Evolutionary conservation across 2,797 vertebrate genomes (phyloP).

Genomic region (Chelon auratus): DNA sequence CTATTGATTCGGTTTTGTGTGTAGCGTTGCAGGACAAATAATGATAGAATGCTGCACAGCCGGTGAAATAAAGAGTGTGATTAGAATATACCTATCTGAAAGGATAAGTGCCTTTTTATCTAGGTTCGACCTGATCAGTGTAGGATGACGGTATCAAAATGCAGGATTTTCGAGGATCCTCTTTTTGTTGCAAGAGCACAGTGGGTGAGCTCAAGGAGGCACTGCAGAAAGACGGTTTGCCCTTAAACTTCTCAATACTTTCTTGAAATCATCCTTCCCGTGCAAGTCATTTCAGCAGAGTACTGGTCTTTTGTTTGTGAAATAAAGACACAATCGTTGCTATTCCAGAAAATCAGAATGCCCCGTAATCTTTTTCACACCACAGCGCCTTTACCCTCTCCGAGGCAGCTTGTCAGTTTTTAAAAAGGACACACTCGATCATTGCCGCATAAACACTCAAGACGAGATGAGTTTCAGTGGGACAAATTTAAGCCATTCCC

Average conservation of each 20-base stretch:
- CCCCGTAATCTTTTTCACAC: slow-evolving; percentile 66
- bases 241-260: slow-evolving; percentile 43
- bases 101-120: slow-evolving; percentile 40
- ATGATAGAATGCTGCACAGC: slow-evolving; percentile 61
- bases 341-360: slow-evolving; percentile 71
- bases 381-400: slow-evolving; percentile 54
- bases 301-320: slow-evolving; percentile 56
- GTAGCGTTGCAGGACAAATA: slow-evolving; percentile 66
- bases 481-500: slow-evolving; percentile 74
- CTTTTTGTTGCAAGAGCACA: slow-evolving; percentile 8
- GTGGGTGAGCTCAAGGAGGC: slow-evolving; percentile 39
- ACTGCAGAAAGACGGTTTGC: slow-evolving; percentile 20
- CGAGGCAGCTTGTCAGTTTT: slow-evolving; percentile 58
- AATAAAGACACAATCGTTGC: slow-evolving; percentile 65
- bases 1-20: slow-evolving; percentile 66
- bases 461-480: slow-evolving; percentile 65
- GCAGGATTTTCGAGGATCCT: slow-evolving; percentile 35
- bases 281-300: slow-evolving; percentile 64
- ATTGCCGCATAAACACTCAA: slow-evolving; percentile 66
- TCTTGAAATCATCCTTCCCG: slow-evolving; percentile 45
- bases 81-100: slow-evolving; percentile 38
- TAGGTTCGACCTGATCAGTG: slow-evolving; percentile 50
- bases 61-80: slow-evolving; percentile 43
- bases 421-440: slow-evolving; percentile 56
- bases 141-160: slow-evolving; percentile 37